Evolutionary conservation across 2,888 invertebrate genomes (phyloP), one percentile per base, ranked within the genome.

Genomic region (Charanyca ferruginea): DNA sequence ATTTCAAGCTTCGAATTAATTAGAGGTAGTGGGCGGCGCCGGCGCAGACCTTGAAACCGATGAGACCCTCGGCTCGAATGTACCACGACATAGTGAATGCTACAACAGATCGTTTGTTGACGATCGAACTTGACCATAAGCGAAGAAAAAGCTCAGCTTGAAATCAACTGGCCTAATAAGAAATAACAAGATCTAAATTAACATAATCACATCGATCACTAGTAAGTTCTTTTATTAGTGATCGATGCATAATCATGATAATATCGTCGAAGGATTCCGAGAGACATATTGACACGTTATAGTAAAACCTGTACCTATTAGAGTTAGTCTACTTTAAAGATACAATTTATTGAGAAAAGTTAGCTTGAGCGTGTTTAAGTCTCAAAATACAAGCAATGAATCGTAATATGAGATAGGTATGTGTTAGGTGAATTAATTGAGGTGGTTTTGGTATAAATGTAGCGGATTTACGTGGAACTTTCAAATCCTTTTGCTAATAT

Each of bases 21-120:
- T 77, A 64, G 60, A 64, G 66, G 41, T 51, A 35, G 81, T 77
- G 52, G 73, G 77, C 75, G 77, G 58, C 75, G 79, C 65, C 64
- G 65, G 54, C 78, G 75, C 66, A 68, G 68, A 57, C 81, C 82
- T 81, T 81, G 82, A 67, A 49, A 42, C 64, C 68, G 76, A 80
- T 81, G 78, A 78, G 82, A 67, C 68, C 78, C 82, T 80, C 71
- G 51, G 52, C 25, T 51, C 57, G 22, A 28, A 23, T 65, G 41
- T 60, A 61, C 42, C 67, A 25, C 18, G 45, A 59, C 44, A 20
- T 38, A 45, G 38, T 49, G 51, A 61, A 74, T 51, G 42, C 49
- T 54, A 76, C 57, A 78, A 73, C 16, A 44, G 42, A 66, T 57
- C 13, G 53, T 54, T 74, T 76, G 67, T 77, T 71, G 68, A 45